These are phyloP conservation scores for Falco berigora DNA, from an alignment of 2,797 vertebrate species.

Conservation along the genomic window DNA sequence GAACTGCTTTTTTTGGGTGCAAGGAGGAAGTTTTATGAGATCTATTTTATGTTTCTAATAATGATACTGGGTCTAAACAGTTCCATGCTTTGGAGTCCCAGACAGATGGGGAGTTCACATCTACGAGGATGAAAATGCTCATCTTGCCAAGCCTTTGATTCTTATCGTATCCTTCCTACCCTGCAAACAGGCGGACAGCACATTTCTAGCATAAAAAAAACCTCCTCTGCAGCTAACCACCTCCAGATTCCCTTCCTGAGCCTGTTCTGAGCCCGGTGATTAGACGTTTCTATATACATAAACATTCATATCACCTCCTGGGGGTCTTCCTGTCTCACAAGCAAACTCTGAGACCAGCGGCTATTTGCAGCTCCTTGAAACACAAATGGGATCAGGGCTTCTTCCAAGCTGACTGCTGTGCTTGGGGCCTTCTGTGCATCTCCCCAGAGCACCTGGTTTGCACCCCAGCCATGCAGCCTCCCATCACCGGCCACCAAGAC, in stretches of 20 bases:
- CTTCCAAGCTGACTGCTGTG: neutral
- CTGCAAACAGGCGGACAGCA: constrained; percentile 33
- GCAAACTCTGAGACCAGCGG: neutral
- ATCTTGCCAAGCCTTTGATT: constrained; percentile 55
- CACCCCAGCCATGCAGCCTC: neutral
- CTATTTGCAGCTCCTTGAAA: constrained; percentile 15
- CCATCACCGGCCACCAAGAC: neutral
- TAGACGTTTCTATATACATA: neutral
- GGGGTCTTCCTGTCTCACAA: constrained; percentile 23
- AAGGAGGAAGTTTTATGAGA: constrained; percentile 28
- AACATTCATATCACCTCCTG: neutral
- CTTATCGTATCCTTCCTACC: constrained; percentile 1
- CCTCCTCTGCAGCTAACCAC: constrained; percentile 29
- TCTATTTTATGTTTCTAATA: constrained; percentile 49
- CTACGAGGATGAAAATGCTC: neutral
- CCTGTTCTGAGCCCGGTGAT: neutral
- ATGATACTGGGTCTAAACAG: neutral
- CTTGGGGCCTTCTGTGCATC: fast-evolving
- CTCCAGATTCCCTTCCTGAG: constrained; percentile 45
- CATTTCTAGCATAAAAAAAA: constrained; percentile 43
- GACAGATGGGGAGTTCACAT: constrained; percentile 32
- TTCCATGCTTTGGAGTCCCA: neutral
- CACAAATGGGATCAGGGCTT: neutral
- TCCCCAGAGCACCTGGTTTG: neutral
- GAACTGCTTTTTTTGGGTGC: neutral